phyloP scores from a whole-genome alignment of 2,888 invertebrate species.

The Pollenia angustigena region DNA sequence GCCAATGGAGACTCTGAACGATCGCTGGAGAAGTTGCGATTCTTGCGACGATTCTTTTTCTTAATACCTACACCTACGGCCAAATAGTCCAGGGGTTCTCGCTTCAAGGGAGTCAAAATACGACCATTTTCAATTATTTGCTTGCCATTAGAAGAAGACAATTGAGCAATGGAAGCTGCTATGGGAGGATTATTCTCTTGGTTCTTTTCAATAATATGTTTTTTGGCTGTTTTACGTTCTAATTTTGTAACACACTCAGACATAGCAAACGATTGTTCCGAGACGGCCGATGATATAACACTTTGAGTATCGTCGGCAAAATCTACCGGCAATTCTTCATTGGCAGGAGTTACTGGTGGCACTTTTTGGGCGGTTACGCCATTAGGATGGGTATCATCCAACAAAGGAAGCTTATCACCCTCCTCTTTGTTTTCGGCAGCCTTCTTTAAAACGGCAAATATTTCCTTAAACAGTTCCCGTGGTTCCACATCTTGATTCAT shows the following conservation, averaged over 20 bases:
- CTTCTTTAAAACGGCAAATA: constrained; percentile 92
- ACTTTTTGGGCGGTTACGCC: constrained; percentile 84
- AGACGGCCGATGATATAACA: constrained; percentile 90
- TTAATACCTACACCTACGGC: constrained; percentile 88
- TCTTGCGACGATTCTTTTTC: constrained; percentile 89
- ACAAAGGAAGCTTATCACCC: constrained; percentile 89
- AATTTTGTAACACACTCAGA: constrained; percentile 87
- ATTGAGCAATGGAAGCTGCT: constrained; percentile 73
- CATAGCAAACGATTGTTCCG: constrained; percentile 89
- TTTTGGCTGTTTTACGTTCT: constrained; percentile 85
- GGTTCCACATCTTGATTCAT: too few species aligned
- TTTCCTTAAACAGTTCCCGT: constrained; percentile 92
- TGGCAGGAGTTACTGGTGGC: constrained; percentile 89
- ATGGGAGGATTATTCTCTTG: constrained; percentile 83
- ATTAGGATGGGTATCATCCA: constrained; percentile 87
- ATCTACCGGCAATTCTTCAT: constrained; percentile 87
- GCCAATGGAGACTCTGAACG: constrained; percentile 88
- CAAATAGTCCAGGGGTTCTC: constrained; percentile 90
- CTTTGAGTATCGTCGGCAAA: constrained; percentile 88
- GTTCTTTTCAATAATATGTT: constrained; percentile 82
- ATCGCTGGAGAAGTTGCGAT: constrained; percentile 86
- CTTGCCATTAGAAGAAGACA: constrained; percentile 72
- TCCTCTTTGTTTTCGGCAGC: constrained; percentile 93
- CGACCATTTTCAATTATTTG: constrained; percentile 83
- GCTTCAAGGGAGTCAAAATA: constrained; percentile 88